phyloP scores from a whole-genome alignment of 2,113 vertebrate genomes.

The Campylomormyrus tamandua region DNA sequence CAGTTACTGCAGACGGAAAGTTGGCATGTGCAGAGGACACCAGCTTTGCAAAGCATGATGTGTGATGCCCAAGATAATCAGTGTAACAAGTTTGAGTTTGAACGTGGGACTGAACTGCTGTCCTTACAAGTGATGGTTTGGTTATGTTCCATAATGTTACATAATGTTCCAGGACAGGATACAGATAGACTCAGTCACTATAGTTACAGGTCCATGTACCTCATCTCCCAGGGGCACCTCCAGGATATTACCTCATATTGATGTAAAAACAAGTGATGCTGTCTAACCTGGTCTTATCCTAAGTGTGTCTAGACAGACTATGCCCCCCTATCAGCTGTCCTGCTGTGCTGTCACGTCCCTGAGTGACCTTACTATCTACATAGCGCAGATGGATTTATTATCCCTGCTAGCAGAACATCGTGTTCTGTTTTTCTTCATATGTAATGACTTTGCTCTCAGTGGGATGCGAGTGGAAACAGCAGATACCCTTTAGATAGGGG shows the following conservation, averaged over 20 bases:
- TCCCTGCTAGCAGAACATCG: neutral
- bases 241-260: neutral
- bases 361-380: neutral
- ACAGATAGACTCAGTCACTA: neutral
- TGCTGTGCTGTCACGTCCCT: neutral
- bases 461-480: neutral
- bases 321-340: neutral
- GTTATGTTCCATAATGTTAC: neutral
- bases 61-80: neutral
- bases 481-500: neutral
- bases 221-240: neutral
- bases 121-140: neutral
- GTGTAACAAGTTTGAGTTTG: neutral
- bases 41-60: neutral
- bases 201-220: neutral
- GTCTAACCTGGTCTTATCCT: neutral
- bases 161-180: slow-evolving; percentile 1
- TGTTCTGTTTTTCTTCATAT: neutral
- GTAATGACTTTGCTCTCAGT: neutral
- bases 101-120: neutral
- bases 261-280: neutral
- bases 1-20: neutral
- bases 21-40: neutral
- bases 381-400: neutral
- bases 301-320: neutral